Percentiles rank a stretch among this genome's conserved stretches.
Conservation (phyloP, 2,797 vertebrate species). For the Pipistrellus nathusii region DNA sequence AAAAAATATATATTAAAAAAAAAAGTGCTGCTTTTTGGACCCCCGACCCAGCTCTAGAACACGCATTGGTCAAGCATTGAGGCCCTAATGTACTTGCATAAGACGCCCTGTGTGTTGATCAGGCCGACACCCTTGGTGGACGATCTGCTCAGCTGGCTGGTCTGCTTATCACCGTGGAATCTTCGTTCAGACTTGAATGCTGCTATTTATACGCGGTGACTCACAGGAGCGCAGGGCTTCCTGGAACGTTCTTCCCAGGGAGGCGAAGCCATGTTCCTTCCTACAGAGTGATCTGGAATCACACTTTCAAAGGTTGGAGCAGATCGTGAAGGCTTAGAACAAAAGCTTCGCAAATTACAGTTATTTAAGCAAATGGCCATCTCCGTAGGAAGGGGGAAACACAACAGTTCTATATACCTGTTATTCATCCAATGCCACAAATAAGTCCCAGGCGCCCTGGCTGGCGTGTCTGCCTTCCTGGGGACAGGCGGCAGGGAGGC, state of each 20-base stretch:
- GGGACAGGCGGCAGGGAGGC: background rate
- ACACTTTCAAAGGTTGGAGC: background rate
- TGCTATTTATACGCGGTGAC: conserved; percentile 66
- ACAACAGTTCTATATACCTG: rapidly evolving
- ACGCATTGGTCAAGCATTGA: background rate
- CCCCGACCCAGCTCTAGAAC: background rate
- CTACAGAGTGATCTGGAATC: background rate
- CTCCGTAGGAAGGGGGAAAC: background rate
- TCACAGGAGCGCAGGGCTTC: conserved; percentile 11
- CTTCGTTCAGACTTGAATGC: conserved; percentile 1
- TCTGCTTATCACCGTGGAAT: background rate
- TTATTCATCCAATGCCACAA: background rate
- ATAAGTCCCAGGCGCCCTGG: rapidly evolving
- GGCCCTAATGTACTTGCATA: background rate
- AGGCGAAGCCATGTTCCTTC: background rate
- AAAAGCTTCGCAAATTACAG: conserved; percentile 19
- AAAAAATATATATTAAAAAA: too few relatives aligned
- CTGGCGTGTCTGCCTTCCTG: background rate
- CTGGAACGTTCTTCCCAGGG: conserved; percentile 20
- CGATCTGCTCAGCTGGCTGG: rapidly evolving
- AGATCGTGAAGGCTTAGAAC: background rate
- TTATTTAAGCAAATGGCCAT: background rate
- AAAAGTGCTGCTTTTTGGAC: background rate
- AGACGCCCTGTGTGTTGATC: background rate
- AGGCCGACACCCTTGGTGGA: background rate